Percentiles rank a stretch among this genome's conserved stretches.
Evolutionary conservation across 2,888 invertebrate genomes (phyloP).

Genomic region (Heteromurus nitidus): DNA sequence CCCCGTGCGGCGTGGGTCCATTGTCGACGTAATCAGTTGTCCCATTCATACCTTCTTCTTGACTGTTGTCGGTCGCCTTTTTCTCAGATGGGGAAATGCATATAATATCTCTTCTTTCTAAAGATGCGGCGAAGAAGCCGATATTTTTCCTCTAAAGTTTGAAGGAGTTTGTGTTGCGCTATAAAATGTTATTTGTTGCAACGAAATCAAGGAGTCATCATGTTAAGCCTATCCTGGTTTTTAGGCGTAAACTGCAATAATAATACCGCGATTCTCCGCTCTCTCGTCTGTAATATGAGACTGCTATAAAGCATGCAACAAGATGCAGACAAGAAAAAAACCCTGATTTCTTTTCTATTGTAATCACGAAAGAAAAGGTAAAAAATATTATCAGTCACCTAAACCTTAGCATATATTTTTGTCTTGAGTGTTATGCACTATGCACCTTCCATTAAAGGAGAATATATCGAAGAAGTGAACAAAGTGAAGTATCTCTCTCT

Average conservation of each 20-base stretch:
- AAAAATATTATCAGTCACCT: no score
- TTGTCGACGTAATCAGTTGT: conserved; percentile 34
- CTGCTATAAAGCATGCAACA: conserved; percentile 10
- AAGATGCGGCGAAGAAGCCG: no score
- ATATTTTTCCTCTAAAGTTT: no score
- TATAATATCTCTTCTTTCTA: no score
- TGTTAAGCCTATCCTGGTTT: neutral
- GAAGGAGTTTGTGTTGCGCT: no score
- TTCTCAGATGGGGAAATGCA: neutral
- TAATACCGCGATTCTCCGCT: neutral
- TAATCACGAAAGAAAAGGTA: neutral
- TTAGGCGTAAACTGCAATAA: neutral
- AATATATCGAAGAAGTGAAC: no score
- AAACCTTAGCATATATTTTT: no score
- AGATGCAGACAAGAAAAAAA: conserved; percentile 4
- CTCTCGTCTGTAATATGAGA: neutral
- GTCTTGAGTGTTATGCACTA: no score
- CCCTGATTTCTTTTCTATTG: neutral
- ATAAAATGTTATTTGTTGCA: no score
- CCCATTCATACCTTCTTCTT: conserved; percentile 29
- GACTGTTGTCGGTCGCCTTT: neutral
- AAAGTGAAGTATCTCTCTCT: no score
- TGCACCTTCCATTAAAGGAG: no score
- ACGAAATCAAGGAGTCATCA: neutral
- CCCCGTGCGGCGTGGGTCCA: conserved; percentile 24